phyloP scores from a whole-genome alignment of 2,113 vertebrate species.

The Apteryx mantelli region DNA sequence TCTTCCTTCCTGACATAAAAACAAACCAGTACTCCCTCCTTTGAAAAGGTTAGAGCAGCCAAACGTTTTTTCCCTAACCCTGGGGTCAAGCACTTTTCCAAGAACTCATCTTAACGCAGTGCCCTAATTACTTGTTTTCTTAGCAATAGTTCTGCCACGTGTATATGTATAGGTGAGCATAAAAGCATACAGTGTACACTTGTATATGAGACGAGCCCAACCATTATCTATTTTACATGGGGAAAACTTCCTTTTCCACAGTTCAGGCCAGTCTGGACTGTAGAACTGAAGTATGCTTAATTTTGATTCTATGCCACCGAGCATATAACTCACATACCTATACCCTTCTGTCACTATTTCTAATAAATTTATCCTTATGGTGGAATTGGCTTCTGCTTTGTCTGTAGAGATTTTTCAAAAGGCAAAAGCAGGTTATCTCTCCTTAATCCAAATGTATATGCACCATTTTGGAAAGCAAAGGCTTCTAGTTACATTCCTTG shows the following conservation, averaged over 20 bases:
- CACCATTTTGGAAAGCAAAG: background rate
- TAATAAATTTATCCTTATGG: background rate
- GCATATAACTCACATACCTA: rapidly evolving
- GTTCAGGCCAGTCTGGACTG: background rate
- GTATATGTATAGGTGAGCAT: background rate
- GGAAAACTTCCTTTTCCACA: background rate
- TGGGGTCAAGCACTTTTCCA: conserved; percentile 41
- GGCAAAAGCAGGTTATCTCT: background rate
- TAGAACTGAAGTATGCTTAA: background rate
- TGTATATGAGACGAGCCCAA: background rate
- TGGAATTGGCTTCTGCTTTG: background rate
- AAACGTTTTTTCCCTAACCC: conserved; percentile 51
- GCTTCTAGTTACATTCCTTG: background rate
- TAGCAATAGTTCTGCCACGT: rapidly evolving
- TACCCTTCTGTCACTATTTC: background rate
- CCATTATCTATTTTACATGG: background rate
- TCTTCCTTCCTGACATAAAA: conserved; percentile 60
- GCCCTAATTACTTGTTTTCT: conserved; percentile 19
- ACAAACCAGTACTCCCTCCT: conserved; percentile 51
- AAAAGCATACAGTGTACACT: background rate
- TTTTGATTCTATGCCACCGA: background rate
- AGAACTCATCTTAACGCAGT: conserved; percentile 18
- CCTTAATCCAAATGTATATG: background rate
- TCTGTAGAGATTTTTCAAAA: background rate
- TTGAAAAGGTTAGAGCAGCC: conserved; percentile 7